Percentiles rank a stretch among this genome's conserved stretches.
Evolutionary conservation across 2,113 vertebrate genomes (phyloP).

Genomic region (Corydoras maculifer): DNA sequence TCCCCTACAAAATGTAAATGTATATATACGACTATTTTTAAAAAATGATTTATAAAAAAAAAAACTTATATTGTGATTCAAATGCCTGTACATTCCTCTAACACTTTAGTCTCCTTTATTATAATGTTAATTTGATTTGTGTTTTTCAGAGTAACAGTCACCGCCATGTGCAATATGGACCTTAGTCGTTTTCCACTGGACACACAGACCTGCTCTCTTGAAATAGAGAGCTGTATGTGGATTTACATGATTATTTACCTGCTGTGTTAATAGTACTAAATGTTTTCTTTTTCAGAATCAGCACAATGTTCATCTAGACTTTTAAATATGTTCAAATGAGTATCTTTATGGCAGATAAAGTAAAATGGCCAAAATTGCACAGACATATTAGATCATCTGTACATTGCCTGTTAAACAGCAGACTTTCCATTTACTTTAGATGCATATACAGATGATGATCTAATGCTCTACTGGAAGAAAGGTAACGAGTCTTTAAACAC

Average conservation of each 20-base stretch:
- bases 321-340: too few relatives aligned
- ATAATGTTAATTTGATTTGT: constrained; percentile 29
- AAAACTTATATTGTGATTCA: too few relatives aligned
- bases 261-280: background rate
- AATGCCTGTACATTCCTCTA: too few relatives aligned
- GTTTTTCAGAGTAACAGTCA: constrained; percentile 85
- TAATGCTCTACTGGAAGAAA: constrained; percentile 99
- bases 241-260: background rate
- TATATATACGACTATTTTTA: too few relatives aligned
- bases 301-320: too few relatives aligned
- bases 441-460: constrained; percentile 94
- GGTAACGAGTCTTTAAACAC: constrained; percentile 95
- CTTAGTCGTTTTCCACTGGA: constrained; percentile 95
- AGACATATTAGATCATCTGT: too few relatives aligned
- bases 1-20: too few relatives aligned
- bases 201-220: constrained; percentile 92
- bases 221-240: constrained; percentile 97
- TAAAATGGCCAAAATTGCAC: too few relatives aligned
- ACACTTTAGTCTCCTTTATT: background rate
- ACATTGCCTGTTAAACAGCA: too few relatives aligned
- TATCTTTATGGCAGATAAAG: too few relatives aligned
- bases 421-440: constrained; percentile 58
- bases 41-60: too few relatives aligned
- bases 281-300: background rate
- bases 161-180: constrained; percentile 98